These are phyloP conservation scores for Pogonocherus hispidulus DNA, from an alignment of 2,888 invertebrate species.

Conservation along the genomic window DNA sequence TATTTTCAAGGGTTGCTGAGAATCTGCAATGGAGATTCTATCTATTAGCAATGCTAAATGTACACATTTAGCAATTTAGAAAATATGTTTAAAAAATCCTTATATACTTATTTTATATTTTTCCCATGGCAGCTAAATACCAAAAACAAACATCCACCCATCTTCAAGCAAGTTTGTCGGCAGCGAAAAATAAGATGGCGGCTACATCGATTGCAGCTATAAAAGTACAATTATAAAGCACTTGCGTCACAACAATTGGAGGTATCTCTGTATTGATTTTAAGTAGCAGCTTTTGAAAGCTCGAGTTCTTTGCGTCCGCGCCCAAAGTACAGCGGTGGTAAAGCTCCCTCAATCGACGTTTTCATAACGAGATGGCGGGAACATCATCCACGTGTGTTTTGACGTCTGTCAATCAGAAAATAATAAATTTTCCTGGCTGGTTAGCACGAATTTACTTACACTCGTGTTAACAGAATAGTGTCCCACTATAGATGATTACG, in stretches of 20 bases:
- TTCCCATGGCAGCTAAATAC: too few species aligned
- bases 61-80: too few species aligned
- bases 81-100: too few species aligned
- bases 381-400: constrained; percentile 62
- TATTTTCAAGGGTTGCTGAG: too few species aligned
- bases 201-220: constrained; percentile 52
- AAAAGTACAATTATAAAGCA: constrained; percentile 48
- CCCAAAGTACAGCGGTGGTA: constrained; percentile 40
- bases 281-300: constrained; percentile 49
- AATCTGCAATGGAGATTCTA: too few species aligned
- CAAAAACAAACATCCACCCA: too few species aligned
- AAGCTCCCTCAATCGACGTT: constrained; percentile 49
- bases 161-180: too few species aligned
- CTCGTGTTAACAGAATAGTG: constrained; percentile 9
- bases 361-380: constrained; percentile 62
- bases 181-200: constrained; percentile 2
- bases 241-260: constrained; percentile 56
- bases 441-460: neutral
- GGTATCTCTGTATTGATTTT: constrained; percentile 57
- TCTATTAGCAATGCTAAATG: too few species aligned
- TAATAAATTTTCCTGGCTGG: constrained; percentile 30
- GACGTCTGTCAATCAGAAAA: constrained; percentile 61
- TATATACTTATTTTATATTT: too few species aligned
- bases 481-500: neutral
- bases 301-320: constrained; percentile 45